These are phyloP conservation scores for Orthosia gracilis DNA, from an alignment of 2,888 invertebrate genomes.

Conservation along the genomic window DNA sequence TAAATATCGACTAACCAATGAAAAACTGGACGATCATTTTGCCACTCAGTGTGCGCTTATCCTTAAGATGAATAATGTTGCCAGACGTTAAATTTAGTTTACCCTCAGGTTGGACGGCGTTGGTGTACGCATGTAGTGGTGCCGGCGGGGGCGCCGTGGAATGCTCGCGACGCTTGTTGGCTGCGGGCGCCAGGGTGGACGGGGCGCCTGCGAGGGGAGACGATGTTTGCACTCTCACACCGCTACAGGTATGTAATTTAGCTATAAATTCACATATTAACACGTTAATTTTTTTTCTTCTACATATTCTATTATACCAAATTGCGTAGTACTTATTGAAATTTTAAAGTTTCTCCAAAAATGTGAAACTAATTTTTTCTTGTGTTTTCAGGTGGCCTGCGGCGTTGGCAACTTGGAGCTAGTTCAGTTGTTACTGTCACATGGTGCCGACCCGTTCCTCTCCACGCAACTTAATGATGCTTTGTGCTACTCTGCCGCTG, in stretches of 20 bases:
- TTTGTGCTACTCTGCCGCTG: conserved; percentile 96
- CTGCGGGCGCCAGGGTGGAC: conserved; percentile 96
- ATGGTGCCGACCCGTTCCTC: conserved; percentile 97
- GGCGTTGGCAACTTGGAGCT: conserved; percentile 96
- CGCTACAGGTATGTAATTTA: conserved; percentile 92
- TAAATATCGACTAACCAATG: not conserved
- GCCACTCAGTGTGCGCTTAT: not conserved
- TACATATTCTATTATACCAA: too few species aligned
- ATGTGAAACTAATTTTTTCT: not conserved
- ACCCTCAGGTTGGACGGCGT: conserved; percentile 94
- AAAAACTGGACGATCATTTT: not conserved
- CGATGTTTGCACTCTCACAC: conserved; percentile 96
- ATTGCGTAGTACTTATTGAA: too few species aligned
- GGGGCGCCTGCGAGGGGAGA: conserved; percentile 96
- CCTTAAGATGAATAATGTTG: not conserved
- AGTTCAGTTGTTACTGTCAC: conserved; percentile 94
- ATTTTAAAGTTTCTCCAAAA: not conserved
- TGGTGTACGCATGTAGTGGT: conserved; percentile 93
- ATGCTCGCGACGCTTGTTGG: conserved; percentile 93
- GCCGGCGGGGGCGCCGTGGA: conserved; percentile 83
- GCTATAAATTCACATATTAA: not conserved
- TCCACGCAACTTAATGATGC: conserved; percentile 96
- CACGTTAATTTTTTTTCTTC: too few species aligned
- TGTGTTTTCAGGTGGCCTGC: conserved; percentile 92
- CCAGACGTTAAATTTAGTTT: conserved; percentile 29